Base-by-base conservation (phyloP, 2,888 invertebrate species). In the Galeruca laticollis region DNA sequence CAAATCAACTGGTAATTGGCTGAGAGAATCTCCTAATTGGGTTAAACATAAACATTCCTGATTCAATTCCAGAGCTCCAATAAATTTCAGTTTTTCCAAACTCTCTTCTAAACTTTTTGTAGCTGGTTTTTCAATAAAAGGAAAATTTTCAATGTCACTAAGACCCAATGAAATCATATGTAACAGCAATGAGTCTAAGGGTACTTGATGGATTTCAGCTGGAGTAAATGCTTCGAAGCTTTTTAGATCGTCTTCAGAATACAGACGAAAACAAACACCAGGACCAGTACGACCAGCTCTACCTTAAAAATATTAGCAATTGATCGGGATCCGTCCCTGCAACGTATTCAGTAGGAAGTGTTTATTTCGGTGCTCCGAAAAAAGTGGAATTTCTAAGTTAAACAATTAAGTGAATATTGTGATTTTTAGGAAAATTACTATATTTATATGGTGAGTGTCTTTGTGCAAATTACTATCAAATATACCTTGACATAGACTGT, bases 101-200 rank as follows among this genome's bases (percentile, higher is more conserved):
- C 97, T 93, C 81, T 94, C 94, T 82, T 98, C 97, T 54, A 99
- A 89, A 52, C 92, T 93, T 52, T 93, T 92, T 10, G 89, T 87
- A 0, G 92, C 90, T 0, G 99, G 99, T n/a, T 95, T 90, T 85
- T 99, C 98, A 67, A 99, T 89, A 82, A 98, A 99, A 0, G 98
- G 98, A 86, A 99, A 99, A 77, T 92, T 89, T 65, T 96, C 88
- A 4, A 95, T 93, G 86, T 99, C 95, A 54, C 91, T 94, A 64
- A 99, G 89, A 0, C 99, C 98, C 87, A 99, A 91, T 0, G 97
- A 92, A 64, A 97, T 92, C 97, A 99, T 97, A 82, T 96, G 92
- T 47, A 99, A 87, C 1, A 98, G 86, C 33, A 99, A 88, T 0
- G 96, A 95, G 75, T 99, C 97, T 10, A 99, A 87, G 0, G 98